Base-by-base conservation (phyloP, 2,888 invertebrate genomes). In the Danaus chrysippus region DNA sequence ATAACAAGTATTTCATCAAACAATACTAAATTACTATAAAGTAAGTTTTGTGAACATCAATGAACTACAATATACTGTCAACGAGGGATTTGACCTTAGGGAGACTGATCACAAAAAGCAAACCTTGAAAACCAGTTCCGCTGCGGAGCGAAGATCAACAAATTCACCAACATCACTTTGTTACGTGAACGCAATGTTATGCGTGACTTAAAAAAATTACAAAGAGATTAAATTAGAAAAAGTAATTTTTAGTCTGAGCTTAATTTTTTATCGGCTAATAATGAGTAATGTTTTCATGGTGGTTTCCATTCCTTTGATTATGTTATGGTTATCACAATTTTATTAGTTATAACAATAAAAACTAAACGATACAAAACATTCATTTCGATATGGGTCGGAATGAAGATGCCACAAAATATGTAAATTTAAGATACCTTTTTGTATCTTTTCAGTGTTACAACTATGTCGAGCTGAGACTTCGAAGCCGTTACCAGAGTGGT, bases 361-460 rank as follows among this genome's bases (percentile, higher is more conserved):
- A 34, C 23, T 34, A 34, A 34, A 34, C 23, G 23, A 34, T 8
- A 34, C 8, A 34, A 34, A 34, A 6, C 2, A 34, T 34, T 34
- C 23, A 34, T 34, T 34, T 34, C 23, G 2, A 34, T 5, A 34
- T 34, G 23, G 23, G 23, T 3, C 23, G 23, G 23, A 23, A 23
- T 23, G 1, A 23, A 1, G 23, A 34, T 34, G 23, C 23, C 2
- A n/a, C 11, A 1, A 49, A 15, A 46, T 10, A 17, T 15, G 1
- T 49, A 17, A 10, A 9, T 49, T 17, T 17, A 44, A 58, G 34
- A 15, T 10, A 42, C 10, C 42, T 56, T 52, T 62, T 58, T 59
- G 65, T 64, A 57, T 62, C 44, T 44, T 86, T 87, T 42, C 87
- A 91, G 90, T 89, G 78, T 80, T 89, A 80, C 85, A 87, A 83